These are phyloP conservation scores for Motacilla tschutschensis DNA, from an alignment of 2,113 vertebrate genomes.

Conservation along the genomic window DNA sequence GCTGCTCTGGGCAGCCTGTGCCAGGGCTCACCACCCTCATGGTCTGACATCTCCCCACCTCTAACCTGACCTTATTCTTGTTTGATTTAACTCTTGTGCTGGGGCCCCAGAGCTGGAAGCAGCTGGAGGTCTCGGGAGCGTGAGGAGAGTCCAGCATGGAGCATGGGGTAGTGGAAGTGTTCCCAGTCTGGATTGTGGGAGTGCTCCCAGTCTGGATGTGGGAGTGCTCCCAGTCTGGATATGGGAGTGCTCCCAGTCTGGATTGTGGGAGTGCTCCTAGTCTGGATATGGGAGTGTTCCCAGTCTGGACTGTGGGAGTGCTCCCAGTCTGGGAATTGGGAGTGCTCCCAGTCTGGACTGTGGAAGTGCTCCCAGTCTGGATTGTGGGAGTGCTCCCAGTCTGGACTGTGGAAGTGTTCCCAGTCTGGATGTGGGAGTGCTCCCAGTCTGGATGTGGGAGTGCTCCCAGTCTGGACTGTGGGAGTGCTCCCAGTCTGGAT, in stretches of 20 bases:
- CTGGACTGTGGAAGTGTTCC: not conserved
- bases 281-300: no score
- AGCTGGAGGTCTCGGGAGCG: not conserved
- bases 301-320: no score
- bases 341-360: no score
- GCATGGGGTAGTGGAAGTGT: not conserved
- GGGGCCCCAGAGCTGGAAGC: not conserved
- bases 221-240: no score
- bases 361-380: no score
- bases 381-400: not conserved
- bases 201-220: no score
- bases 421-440: not conserved
- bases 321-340: no score
- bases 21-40: not conserved
- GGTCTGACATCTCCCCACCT: fast-evolving
- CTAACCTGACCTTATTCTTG: not conserved
- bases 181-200: not conserved
- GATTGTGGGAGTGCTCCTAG: not conserved
- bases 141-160: not conserved
- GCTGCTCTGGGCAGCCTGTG: not conserved
- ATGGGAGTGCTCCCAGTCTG: not conserved
- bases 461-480: no score
- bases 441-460: no score
- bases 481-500: no score
- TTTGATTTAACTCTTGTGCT: not conserved